phyloP scores from a whole-genome alignment of 1,140 invertebrate species.

The Drosophila obscura region DNA sequence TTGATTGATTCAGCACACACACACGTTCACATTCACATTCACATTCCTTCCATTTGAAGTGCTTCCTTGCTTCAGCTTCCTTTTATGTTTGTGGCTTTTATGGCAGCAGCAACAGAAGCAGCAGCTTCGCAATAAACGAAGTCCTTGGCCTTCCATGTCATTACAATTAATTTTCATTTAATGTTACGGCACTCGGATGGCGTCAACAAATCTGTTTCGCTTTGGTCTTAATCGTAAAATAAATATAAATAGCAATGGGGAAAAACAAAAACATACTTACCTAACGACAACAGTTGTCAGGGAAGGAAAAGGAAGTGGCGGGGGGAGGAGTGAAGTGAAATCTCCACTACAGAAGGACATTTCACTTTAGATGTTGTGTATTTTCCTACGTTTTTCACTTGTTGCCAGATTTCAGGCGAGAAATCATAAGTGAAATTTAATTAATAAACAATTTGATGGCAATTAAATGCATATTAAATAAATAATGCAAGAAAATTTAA shows the following conservation, averaged over 20 bases:
- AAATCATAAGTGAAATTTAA: too few relatives aligned
- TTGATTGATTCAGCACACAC: too few relatives aligned
- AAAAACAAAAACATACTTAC: slow-evolving; percentile 43
- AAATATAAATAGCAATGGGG: slow-evolving; percentile 35
- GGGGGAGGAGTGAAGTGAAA: neutral
- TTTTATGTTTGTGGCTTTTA: slow-evolving; percentile 24
- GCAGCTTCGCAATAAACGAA: slow-evolving; percentile 28
- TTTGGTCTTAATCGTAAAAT: slow-evolving; percentile 50
- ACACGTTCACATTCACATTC: too few relatives aligned
- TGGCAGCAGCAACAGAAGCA: neutral
- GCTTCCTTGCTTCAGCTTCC: neutral
- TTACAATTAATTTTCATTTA: slow-evolving; percentile 67
- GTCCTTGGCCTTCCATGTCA: slow-evolving; percentile 33
- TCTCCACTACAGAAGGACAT: too few relatives aligned
- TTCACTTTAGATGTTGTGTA: neutral
- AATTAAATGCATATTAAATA: too few relatives aligned
- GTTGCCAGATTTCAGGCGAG: too few relatives aligned
- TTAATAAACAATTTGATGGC: too few relatives aligned
- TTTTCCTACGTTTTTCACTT: too few relatives aligned
- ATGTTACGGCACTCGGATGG: slow-evolving; percentile 11
- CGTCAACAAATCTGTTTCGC: slow-evolving; percentile 39
- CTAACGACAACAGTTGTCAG: slow-evolving; percentile 26
- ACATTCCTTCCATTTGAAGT: neutral
- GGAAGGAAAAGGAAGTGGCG: too few relatives aligned
- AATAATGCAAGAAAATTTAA: neutral